Evolutionary conservation across 2,888 invertebrate genomes (phyloP).

Genomic region (Stenoptilia bipunctidactyla): DNA sequence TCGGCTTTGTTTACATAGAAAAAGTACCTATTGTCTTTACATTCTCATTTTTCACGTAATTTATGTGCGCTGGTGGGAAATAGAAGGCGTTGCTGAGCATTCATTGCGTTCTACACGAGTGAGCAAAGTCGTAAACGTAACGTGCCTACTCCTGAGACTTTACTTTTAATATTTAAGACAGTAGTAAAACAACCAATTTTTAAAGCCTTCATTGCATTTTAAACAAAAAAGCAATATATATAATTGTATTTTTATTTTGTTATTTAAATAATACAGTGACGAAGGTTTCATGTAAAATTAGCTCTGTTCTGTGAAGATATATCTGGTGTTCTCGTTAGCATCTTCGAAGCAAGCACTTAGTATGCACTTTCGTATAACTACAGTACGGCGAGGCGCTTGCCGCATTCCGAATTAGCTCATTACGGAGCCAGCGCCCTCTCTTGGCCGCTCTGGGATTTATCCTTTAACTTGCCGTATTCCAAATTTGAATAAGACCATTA

Average conservation of each 20-base stretch:
- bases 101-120: too few species aligned
- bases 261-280: too few species aligned
- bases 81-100: background rate
- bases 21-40: conserved; percentile 49
- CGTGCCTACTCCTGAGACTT: too few species aligned
- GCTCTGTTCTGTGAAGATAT: too few species aligned
- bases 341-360: background rate
- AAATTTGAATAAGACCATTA: conserved; percentile 45
- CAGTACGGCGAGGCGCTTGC: conserved; percentile 17
- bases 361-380: conserved; percentile 16
- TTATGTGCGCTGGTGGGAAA: background rate
- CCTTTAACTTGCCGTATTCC: conserved; percentile 33
- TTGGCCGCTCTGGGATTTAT: conserved; percentile 28
- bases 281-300: too few species aligned
- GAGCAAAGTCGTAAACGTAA: too few species aligned
- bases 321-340: too few species aligned
- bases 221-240: too few species aligned
- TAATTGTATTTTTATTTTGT: too few species aligned
- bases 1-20: conserved; percentile 35
- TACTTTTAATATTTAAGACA: too few species aligned
- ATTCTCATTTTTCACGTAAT: conserved; percentile 2
- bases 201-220: too few species aligned
- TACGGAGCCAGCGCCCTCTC: conserved; percentile 29
- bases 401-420: conserved; percentile 55
- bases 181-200: too few species aligned